These are phyloP conservation scores for Harpalus rubripes DNA, from an alignment of 2,888 invertebrate genomes.

Conservation along the genomic window DNA sequence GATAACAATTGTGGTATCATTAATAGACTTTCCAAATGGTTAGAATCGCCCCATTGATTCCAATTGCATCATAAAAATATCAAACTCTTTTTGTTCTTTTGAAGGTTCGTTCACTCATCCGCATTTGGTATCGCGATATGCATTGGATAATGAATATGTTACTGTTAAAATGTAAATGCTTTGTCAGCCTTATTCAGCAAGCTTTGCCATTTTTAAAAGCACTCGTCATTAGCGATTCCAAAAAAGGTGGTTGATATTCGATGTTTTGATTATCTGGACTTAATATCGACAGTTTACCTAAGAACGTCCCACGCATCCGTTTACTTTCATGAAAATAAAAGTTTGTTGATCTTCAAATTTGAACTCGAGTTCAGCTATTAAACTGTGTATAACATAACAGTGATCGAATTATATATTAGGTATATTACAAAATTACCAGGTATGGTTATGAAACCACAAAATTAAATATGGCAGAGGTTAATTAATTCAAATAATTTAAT, in stretches of 20 bases:
- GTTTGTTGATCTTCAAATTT: slow-evolving; percentile 25
- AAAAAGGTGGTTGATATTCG: slow-evolving; percentile 30
- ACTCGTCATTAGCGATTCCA: slow-evolving; percentile 31
- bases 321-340: slow-evolving; percentile 21
- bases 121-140: slow-evolving; percentile 9
- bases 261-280: slow-evolving; percentile 22
- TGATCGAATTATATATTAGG: neutral
- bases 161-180: slow-evolving; percentile 35
- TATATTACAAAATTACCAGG: no score
- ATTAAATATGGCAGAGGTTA: no score
- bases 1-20: no score
- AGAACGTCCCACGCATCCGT: neutral
- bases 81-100: slow-evolving; percentile 2
- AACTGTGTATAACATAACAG: neutral
- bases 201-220: slow-evolving; percentile 23
- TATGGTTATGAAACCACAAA: no score
- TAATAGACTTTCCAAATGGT: no score
- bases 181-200: slow-evolving; percentile 24
- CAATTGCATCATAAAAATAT: slow-evolving; percentile 6
- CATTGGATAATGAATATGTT: neutral
- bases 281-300: neutral
- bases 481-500: no score
- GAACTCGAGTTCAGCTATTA: neutral
- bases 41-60: neutral
- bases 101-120: slow-evolving; percentile 25